Base-by-base conservation (phyloP, 2,113 vertebrate genomes). In the Bubalus kerabau region DNA sequence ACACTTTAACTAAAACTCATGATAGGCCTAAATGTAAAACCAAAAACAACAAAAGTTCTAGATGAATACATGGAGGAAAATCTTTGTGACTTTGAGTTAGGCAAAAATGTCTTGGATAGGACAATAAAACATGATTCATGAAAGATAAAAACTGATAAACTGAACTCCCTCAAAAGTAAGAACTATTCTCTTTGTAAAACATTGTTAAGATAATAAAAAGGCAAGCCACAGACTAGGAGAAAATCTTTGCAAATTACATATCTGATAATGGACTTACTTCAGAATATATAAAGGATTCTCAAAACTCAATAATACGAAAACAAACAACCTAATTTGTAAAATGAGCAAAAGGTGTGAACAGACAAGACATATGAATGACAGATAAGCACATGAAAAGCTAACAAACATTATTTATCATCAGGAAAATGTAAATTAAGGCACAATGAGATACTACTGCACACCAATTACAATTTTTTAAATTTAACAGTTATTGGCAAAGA, bases 1-100 rank as follows among this genome's bases (percentile, higher is more conserved):
- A 76, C 32, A 91, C 78, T 95, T 67, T 52, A 96, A 87, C n/a
- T 84, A 76, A 80, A 76, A 71, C 54, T 80, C n/a, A 88, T 95
- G 50, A 91, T 78, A 54, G 28, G 48, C 4, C 43, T 57, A 84
- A 84, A 54, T 84, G 40, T n/a, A 71, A 90, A 95, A 95, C 10
- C 60, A 11, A 93, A 85, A 46, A 52, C 32, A n/a, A n/a, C 56
- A 90, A n/a, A 90, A 91, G 50, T 43, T 76, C 62, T 71, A 50
- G 32, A 76, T 88, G 57, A 78, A 97, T 84, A 83, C 21, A 83
- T 64, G 32, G 46, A 32, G 46, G 36, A 90, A 96, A 81, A 87
- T 71, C 7, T 91, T 94, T 96, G 40, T 94, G 80, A 85, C 46
- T 32, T 46, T 32, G 17, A 26, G 2, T 48, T 64, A 78, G 13